Base-by-base conservation (phyloP, 2,113 vertebrate genomes). In the Phycodurus eques region DNA sequence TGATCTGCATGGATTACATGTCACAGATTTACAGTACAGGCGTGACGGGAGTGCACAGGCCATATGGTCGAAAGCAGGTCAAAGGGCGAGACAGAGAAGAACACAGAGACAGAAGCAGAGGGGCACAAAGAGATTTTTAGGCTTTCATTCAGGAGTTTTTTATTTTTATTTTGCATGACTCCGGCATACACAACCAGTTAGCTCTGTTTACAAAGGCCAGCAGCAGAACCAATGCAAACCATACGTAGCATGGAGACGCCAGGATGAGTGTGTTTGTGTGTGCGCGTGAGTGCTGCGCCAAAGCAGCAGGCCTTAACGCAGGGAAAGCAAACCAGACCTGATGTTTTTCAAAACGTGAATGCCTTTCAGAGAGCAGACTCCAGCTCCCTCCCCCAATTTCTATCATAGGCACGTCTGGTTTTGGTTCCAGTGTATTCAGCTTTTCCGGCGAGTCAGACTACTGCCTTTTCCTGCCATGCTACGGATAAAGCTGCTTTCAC, bases 201-300 rank as follows among this genome's bases (percentile, higher is more conserved):
- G 80, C 1, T 62, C 42, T 87, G 85, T 88, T 90, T 88, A 91
- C 86, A 87, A 84, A 89, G 88, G 77, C 76, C 82, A 85, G 84
- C 84, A 88, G 84, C 85, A 87, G 81, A 89, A 88, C 88, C 84
- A 85, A 88, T 88, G 83, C 72, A 72, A 89, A 90, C 84, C 88
- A 91, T 88, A 88, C 83, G 76, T 67, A 57, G 46, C 1, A 62
- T 39, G 39, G 67, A 86, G 77, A 78, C 77, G 75, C 71, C 71
- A 33, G 73, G 60, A 70, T 44, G 75, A 51, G 71, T 44, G 76
- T 47, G 68, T 62, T 67, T 67, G 72, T 68, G 66, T 54, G n/a
- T 31, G 43, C 17, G 22, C 44, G 67, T 72, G 73, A 12, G 72
- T 6, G 59, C 63, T n/a, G n/a, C 72, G 82, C 81, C 79, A 81